A percentile compares a stretch with the other conserved stretches of the same genome.
Conservation (phyloP, 2,888 invertebrate genomes). For the Trichopria drosophilae region DNA sequence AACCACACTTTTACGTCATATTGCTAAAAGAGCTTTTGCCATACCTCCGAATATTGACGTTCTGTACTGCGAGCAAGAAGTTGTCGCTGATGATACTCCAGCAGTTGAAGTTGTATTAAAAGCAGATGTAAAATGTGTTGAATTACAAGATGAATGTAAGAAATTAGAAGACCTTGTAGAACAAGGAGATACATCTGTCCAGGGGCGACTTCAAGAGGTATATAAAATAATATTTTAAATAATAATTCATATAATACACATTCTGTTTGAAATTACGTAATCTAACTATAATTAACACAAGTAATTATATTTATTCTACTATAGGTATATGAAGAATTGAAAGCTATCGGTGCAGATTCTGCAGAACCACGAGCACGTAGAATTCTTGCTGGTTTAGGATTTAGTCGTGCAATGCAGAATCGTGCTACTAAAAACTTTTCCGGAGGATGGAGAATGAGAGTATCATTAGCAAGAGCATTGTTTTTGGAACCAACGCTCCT, state of each 20-base stretch:
- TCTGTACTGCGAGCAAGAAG: slow-evolving; percentile 97
- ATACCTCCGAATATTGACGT: slow-evolving; percentile 97
- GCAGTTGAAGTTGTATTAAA: slow-evolving; percentile 93
- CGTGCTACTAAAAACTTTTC: slow-evolving; percentile 87
- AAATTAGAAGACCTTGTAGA: slow-evolving; percentile 76
- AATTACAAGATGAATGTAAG: slow-evolving; percentile 80
- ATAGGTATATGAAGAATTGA: slow-evolving; percentile 88
- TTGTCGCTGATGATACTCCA: slow-evolving; percentile 89
- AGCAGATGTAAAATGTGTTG: slow-evolving; percentile 87
- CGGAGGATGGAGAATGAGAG: slow-evolving; percentile 99
- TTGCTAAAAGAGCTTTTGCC: slow-evolving; percentile 85
- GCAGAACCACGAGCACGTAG: slow-evolving; percentile 95
- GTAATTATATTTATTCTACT: slow-evolving; percentile 16
- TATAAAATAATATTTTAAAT: slow-evolving; percentile 21
- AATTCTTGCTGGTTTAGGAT: slow-evolving; percentile 96
- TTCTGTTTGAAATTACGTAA: too few species aligned
- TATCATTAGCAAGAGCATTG: slow-evolving; percentile 92
- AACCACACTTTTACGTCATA: slow-evolving; percentile 92
- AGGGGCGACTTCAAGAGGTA: slow-evolving; percentile 80
- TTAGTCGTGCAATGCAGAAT: slow-evolving; percentile 86
- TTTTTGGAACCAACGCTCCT: slow-evolving; percentile 97
- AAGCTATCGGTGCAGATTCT: slow-evolving; percentile 96
- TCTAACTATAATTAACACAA: not conserved
- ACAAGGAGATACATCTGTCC: slow-evolving; percentile 73
- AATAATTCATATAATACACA: not conserved